Evolutionary conservation across 2,113 vertebrate species (phyloP).

Genomic region (human): DNA sequence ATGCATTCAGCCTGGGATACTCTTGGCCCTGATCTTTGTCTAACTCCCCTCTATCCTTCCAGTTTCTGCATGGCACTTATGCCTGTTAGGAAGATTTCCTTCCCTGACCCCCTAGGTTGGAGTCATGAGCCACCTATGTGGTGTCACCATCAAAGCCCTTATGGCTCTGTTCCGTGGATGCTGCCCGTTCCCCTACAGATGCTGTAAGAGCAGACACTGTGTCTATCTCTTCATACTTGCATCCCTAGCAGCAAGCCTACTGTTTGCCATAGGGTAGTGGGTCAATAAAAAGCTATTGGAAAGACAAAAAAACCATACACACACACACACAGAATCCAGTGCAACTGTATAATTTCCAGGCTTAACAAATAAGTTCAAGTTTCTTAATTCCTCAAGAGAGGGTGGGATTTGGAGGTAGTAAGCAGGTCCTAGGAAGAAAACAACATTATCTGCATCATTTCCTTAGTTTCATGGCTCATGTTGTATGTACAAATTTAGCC

Average conservation of each 20-base stretch:
- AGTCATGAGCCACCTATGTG: not conserved
- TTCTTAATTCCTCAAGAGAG: not conserved
- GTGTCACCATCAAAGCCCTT: not conserved
- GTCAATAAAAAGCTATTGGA: not conserved
- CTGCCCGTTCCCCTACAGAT: not conserved
- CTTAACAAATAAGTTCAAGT: conserved; percentile 2
- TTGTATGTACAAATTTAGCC: not conserved
- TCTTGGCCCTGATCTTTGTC: not conserved
- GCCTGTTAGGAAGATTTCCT: not conserved
- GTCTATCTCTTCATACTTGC: not conserved
- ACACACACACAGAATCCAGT: not conserved
- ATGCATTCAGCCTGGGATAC: not conserved
- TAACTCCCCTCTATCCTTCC: not conserved
- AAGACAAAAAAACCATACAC: not conserved
- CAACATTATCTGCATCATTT: not conserved
- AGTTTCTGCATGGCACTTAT: not conserved
- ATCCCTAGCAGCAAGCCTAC: not conserved
- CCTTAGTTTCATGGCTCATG: not conserved
- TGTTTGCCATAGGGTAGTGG: not conserved
- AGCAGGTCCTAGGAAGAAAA: not conserved
- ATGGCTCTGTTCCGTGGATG: not conserved
- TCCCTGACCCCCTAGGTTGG: not conserved
- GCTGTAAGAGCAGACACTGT: not conserved
- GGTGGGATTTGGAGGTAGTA: not conserved
- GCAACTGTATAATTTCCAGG: not conserved